These are phyloP conservation scores for Cyprinodon diabolis DNA, from an alignment of 2,797 vertebrate species.

Conservation along the genomic window DNA sequence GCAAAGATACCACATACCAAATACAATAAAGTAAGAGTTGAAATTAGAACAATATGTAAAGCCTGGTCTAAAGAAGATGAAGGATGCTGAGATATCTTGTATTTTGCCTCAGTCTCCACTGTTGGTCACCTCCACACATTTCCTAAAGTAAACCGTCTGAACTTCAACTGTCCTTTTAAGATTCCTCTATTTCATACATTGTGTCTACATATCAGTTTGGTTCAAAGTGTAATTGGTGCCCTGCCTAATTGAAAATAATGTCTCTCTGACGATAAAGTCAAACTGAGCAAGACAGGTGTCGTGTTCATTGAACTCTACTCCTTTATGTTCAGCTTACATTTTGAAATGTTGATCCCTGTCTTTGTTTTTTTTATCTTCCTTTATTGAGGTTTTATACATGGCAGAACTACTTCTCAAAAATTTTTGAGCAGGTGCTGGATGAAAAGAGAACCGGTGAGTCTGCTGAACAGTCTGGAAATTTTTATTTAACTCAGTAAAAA, in stretches of 20 bases:
- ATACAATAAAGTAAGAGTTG: background rate
- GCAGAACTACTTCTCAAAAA: background rate
- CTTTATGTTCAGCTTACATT: background rate
- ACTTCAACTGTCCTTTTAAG: constrained; percentile 9
- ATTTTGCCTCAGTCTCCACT: background rate
- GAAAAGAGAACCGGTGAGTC: background rate
- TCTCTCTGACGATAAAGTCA: constrained; percentile 8
- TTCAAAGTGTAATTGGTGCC: constrained; percentile 1
- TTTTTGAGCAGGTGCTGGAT: background rate
- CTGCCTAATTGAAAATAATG: constrained; percentile 9
- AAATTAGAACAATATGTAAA: background rate
- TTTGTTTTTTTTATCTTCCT: background rate
- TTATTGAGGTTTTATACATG: background rate
- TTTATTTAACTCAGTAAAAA: background rate
- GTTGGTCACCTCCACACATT: constrained; percentile 12
- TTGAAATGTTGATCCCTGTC: background rate
- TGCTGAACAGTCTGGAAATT: background rate
- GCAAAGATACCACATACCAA: background rate
- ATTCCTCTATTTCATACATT: background rate
- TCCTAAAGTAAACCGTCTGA: constrained; percentile 9
- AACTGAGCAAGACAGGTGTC: background rate
- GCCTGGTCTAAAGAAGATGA: background rate
- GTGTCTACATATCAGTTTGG: background rate
- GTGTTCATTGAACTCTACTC: background rate
- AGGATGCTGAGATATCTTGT: too few relatives aligned